Percentiles rank a stretch among this genome's conserved stretches.
Evolutionary conservation across 1,140 invertebrate species (phyloP).

Genomic region (Drosophila nasuta): DNA sequence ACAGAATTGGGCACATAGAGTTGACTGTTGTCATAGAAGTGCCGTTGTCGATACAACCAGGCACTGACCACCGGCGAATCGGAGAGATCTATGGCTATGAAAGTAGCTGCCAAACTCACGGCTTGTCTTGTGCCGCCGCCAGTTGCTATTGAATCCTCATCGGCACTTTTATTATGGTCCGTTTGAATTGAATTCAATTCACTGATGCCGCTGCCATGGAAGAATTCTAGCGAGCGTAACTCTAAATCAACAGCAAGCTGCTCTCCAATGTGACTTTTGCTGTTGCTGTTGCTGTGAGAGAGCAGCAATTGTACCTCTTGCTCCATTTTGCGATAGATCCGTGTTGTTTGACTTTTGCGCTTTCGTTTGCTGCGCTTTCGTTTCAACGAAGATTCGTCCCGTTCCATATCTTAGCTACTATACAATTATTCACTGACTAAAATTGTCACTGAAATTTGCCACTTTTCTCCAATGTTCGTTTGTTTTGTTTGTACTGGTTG

Average conservation of each 20-base stretch:
- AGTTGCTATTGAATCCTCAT: conserved; percentile 22
- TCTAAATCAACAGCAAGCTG: conserved; percentile 35
- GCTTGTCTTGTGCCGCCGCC: neutral
- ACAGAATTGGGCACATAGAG: conserved; percentile 49
- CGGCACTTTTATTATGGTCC: neutral
- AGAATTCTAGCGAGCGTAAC: conserved; percentile 49
- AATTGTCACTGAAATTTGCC: too few relatives aligned
- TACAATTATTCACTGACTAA: neutral
- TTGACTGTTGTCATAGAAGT: conserved; percentile 46
- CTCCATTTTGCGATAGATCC: conserved; percentile 61
- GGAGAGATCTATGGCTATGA: conserved; percentile 68
- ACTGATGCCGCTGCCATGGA: conserved; percentile 42
- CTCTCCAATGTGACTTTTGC: conserved; percentile 10
- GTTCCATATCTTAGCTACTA: conserved; percentile 8
- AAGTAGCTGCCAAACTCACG: conserved; percentile 31
- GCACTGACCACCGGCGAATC: conserved; percentile 53
- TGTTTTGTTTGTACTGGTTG: conserved; percentile 18
- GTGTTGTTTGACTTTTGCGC: conserved; percentile 66
- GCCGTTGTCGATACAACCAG: conserved; percentile 26
- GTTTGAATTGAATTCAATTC: neutral
- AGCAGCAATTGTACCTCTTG: conserved; percentile 64
- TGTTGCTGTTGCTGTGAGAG: conserved; percentile 14
- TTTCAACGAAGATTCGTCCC: neutral
- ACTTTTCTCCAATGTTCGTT: conserved; percentile 8
- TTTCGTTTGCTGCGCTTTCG: conserved; percentile 43